Evolutionary conservation across 2,888 invertebrate genomes (phyloP).

Genomic region (Machimus rusticus): DNA sequence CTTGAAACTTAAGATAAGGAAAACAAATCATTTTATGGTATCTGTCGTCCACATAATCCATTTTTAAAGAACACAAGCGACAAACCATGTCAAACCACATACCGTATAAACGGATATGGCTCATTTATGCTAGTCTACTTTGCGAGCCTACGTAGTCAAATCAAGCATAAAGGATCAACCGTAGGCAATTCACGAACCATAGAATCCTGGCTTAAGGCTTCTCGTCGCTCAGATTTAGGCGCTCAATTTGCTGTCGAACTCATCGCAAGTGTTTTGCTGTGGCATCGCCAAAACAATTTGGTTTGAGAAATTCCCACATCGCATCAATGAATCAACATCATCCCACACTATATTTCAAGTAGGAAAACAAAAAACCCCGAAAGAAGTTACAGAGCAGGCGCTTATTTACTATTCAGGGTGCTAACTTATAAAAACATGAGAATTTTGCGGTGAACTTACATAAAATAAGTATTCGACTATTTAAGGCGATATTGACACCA

Average conservation of each 20-base stretch:
- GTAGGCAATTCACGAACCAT: not conserved
- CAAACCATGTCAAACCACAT: not conserved
- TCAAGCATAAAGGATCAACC: not conserved
- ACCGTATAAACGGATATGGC: not conserved
- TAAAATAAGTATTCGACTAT: not conserved
- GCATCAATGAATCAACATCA: not conserved
- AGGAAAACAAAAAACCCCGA: not conserved
- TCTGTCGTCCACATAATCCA: not conserved
- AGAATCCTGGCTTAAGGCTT: not conserved
- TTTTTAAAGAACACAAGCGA: not conserved
- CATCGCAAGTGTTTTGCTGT: not conserved
- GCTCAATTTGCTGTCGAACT: not conserved
- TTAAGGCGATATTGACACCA: not conserved
- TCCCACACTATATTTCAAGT: not conserved
- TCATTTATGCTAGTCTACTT: not conserved
- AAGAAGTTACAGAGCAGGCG: not conserved
- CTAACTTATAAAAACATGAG: not conserved
- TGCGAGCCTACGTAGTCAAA: not conserved
- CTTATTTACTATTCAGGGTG: not conserved
- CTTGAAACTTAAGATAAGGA: not conserved
- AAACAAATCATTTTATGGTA: not conserved
- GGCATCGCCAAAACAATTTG: not conserved
- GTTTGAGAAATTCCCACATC: not conserved
- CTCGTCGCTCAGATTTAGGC: not conserved
- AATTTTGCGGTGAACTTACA: not conserved